These are phyloP conservation scores for Masnerella sp. DNA, from an alignment of 2,888 invertebrate genomes.

Conservation along the genomic window DNA sequence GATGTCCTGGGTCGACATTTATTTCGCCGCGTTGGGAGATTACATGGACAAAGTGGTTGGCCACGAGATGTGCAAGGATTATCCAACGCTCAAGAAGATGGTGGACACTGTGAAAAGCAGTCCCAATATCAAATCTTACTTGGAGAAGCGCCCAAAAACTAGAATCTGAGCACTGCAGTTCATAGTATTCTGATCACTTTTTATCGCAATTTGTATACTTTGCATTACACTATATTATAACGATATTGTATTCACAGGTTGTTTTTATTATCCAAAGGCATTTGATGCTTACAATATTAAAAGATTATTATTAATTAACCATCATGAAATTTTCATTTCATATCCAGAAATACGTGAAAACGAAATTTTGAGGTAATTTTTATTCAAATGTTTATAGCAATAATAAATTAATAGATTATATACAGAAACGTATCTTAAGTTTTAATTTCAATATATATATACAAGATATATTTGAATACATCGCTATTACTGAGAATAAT, in stretches of 20 bases:
- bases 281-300: too few species aligned
- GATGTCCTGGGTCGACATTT: constrained; percentile 78
- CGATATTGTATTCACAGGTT: constrained; percentile 6
- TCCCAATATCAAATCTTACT: constrained; percentile 77
- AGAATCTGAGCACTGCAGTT: constrained; percentile 33
- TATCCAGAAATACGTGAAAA: too few species aligned
- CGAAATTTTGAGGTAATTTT: too few species aligned
- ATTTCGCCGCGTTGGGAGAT: constrained; percentile 74
- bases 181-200: neutral
- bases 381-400: too few species aligned
- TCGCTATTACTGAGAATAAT: too few species aligned
- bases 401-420: too few species aligned
- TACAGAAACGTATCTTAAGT: too few species aligned
- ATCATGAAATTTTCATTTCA: too few species aligned
- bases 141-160: constrained; percentile 71
- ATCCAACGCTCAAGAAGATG: constrained; percentile 77
- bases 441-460: too few species aligned
- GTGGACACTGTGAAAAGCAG: constrained; percentile 72
- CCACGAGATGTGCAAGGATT: constrained; percentile 73
- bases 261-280: neutral
- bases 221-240: neutral
- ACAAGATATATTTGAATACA: too few species aligned
- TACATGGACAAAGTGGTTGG: constrained; percentile 69
- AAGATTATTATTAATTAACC: too few species aligned
- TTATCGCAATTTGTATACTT: constrained; percentile 1